These are phyloP conservation scores for Germaria angustata DNA, from an alignment of 2,888 invertebrate species.

Conservation along the genomic window DNA sequence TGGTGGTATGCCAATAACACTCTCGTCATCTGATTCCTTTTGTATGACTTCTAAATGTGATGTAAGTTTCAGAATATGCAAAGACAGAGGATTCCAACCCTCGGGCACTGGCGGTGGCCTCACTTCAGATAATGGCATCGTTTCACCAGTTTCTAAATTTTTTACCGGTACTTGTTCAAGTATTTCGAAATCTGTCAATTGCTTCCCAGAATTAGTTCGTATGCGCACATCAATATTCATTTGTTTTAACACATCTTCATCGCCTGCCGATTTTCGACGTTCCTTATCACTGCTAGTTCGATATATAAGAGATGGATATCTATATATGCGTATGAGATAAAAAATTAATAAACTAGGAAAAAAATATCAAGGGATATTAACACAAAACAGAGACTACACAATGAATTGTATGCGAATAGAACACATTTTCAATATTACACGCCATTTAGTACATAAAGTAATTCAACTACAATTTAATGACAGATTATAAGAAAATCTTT, in stretches of 20 bases:
- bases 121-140: constrained; percentile 95
- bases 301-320: constrained; percentile 77
- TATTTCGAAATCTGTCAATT: constrained; percentile 94
- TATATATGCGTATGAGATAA: constrained; percentile 49
- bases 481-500: background rate
- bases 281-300: constrained; percentile 80
- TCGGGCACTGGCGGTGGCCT: constrained; percentile 82
- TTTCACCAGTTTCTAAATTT: constrained; percentile 91
- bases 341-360: background rate
- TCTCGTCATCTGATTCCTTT: constrained; percentile 89
- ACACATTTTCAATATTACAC: background rate
- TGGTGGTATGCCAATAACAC: constrained; percentile 83
- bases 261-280: constrained; percentile 90
- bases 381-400: constrained; percentile 13
- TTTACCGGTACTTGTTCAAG: constrained; percentile 93
- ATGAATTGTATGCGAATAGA: constrained; percentile 23
- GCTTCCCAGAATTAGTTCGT: constrained; percentile 92
- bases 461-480: constrained; percentile 3
- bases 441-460: background rate
- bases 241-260: constrained; percentile 87
- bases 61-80: constrained; percentile 96
- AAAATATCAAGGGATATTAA: background rate
- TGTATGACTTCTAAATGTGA: constrained; percentile 90
- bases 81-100: constrained; percentile 95
- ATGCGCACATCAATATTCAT: constrained; percentile 88